Evolutionary conservation across 2,888 invertebrate species (phyloP), one percentile per base, ranked within the genome.

Genomic region (Pyrochroa serraticornis): DNA sequence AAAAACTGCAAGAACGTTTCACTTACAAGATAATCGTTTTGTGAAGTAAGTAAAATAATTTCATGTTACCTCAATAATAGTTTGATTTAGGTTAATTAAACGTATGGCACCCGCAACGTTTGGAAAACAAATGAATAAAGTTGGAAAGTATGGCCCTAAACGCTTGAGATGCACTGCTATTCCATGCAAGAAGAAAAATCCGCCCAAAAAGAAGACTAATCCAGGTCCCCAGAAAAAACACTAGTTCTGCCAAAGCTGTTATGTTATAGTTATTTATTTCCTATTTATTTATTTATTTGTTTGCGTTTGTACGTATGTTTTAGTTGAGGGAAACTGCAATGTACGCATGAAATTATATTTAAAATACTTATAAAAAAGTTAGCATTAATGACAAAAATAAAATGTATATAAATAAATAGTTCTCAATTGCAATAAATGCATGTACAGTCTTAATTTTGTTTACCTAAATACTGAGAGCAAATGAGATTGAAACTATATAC

Each of bases 401-500:
- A 67, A 67, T 63, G 62, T 69, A 66, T 67, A 69, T 71, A 72
- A 72, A 73, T 73, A 71, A 74, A 73, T 73, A 73, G 64, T 64
- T 64, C 67, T 69, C 64, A 67, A 60, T 63, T 66, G 68, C 70
- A 73, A 68, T 70, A 71, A 64, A 71, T 71, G 73, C 75, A 72
- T 68, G 70, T 74, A 76, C 75, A 76, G 75, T 76, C 76, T 76
- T 73, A 74, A 74, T 73, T 75, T 74, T 71, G 70, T 71, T 71
- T 71, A 22, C 66, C 67, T 70, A 69, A 69, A 69, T 69, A 72
- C 66, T 70, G 68, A 70, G 60, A 71, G 63, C 57, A 66, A 69
- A 67, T 65, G 43, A 58, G 64, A 60, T 57, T 49, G 55, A 63
- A 68, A 64, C 56, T 71, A 71, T 71, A 70, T 70, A 70, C 69